Conservation (phyloP, 2,113 vertebrate species). For the Bostrychus sinensis region DNA sequence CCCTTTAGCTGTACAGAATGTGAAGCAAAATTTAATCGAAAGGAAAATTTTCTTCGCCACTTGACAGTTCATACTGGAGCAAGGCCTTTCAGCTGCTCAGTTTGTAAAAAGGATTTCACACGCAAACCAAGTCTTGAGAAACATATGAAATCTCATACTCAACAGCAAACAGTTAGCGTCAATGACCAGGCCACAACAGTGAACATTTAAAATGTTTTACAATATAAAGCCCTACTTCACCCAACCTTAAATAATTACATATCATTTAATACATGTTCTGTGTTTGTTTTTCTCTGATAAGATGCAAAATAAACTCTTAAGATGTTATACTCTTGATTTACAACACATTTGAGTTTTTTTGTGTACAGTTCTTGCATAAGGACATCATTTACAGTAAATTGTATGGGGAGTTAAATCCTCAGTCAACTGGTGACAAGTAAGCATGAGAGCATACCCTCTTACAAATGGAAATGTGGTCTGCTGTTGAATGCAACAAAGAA, state of each 20-base stretch:
- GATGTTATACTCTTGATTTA: background rate
- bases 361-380: too few relatives aligned
- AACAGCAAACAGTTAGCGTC: background rate
- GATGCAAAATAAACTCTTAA: background rate
- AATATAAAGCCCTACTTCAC: too few relatives aligned
- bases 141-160: constrained; percentile 4
- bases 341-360: too few relatives aligned
- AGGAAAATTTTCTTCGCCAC: constrained; percentile 6
- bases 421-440: too few relatives aligned
- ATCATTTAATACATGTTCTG: background rate
- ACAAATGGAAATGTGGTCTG: too few relatives aligned
- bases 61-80: background rate
- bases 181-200: background rate
- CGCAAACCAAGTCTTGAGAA: constrained; percentile 5
- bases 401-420: too few relatives aligned
- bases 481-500: too few relatives aligned
- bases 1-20: constrained; percentile 3
- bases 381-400: too few relatives aligned
- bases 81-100: background rate
- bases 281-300: background rate
- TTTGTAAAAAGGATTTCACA: constrained; percentile 9
- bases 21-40: background rate
- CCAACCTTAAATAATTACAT: background rate
- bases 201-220: background rate
- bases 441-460: too few relatives aligned